Base-by-base conservation (phyloP, 1,140 invertebrate species). In the Theocolax elegans region DNA sequence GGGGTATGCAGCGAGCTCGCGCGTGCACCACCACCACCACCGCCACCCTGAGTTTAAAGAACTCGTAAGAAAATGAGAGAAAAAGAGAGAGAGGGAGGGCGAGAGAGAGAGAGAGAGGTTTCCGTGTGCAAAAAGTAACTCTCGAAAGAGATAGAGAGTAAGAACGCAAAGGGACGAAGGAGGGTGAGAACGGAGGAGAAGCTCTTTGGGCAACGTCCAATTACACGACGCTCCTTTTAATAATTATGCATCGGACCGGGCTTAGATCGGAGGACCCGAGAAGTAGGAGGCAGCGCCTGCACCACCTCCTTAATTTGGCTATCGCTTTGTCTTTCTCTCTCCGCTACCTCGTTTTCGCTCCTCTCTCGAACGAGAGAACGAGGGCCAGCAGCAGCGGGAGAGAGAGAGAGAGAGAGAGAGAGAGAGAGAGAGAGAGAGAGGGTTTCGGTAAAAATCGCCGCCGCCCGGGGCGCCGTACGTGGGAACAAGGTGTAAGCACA, bases 151-250 rank as follows among this genome's bases (percentile, higher is more conserved):
- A 25, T 31, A 23, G 19, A 23, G 48, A 12, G 59, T 35, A 3
- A 48, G n/a, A 48, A n/a, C n/a, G n/a, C n/a, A n/a, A 48, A 8
- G 48, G 72, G 59, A 71, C 46, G 53, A 48, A 29, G 46, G 25
- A 31, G 31, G 35, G 38, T 3, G 38, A 56, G 48, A 53, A 38
- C 23, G 53, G 56, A 68, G 35, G 44, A 23, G n/a, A 17, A 31
- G 17, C 21, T 35, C 49, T 17, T 35, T 29, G 65, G 48, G 10
- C 60, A 74, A 71, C 67, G 72, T 80, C 78, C 79, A 81, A 81
- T 81, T 80, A 81, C 80, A 81, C 74, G 80, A 81, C 73, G 79
- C 74, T 82, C 80, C 80, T 81, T n/a, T 81, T 80, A 80, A 82
- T 82, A 81, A 82, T 82, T 80, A 82, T 82, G 80, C 80, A 81